Base-by-base conservation (phyloP, 1,140 invertebrate genomes). In the Fragariocoptes setiger region DNA sequence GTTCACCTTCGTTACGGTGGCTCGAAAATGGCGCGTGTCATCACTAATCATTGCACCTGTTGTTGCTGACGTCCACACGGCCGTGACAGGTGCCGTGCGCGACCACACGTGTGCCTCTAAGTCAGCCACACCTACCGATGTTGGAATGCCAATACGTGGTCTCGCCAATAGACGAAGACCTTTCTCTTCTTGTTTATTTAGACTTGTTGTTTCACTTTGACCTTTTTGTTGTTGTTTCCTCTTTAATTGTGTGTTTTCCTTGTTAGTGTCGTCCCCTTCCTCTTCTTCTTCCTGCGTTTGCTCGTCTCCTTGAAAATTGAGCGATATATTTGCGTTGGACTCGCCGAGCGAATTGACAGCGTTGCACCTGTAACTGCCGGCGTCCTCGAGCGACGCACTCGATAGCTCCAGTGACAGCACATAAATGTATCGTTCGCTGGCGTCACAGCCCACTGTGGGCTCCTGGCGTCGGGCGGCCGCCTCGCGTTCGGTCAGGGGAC, bases 301-400 rank as follows among this genome's bases (percentile, higher is more conserved):
- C 20, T 51, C 38, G 3, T 43, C 46, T 38, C 48, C 42, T 39
- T 86, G 78, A 67, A 95, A 92, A 61, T 97, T 97, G 49, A 97
- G 72, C 50, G 85, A 80, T 64, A 99, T 95, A 66, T 95, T 99
- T 49, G 90, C 90, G 68, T 95, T 97, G 61, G 82, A 90, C 67
- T 97, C 88, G 58, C 90, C 90, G 58, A 75, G 76, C 57, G 75
- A 71, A 70, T 99, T 99, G 63, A 85, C 78, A 44, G 88, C 90
- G 61, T 92, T 95, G 66, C 86, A 95, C 54, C 86, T 71, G 63
- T 95, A 99, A 59, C 85, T 82, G 45, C 90, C 90, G 49, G 85
- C 86, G 59, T 99, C 90, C 53, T 76, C 73, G 53, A 73, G 73
- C 40, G 76, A 80, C 19, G 90, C 88, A 62, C 85, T 31, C 15